A percentile compares a stretch with the other conserved stretches of the same genome.
These are phyloP conservation scores for Mantis religiosa DNA, from an alignment of 2,888 invertebrate genomes.

Conservation along the genomic window DNA sequence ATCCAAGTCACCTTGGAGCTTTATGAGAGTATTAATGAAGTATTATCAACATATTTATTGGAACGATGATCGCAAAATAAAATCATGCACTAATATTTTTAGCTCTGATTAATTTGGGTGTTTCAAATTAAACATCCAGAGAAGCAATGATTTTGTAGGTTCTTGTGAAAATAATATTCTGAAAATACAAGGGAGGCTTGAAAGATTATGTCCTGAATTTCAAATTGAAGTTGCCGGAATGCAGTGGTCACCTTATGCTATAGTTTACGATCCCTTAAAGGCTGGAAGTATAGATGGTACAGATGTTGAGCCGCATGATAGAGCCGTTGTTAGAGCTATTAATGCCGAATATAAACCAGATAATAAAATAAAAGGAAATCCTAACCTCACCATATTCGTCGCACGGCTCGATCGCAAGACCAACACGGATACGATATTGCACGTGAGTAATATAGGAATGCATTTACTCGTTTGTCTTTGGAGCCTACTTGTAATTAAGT, in stretches of 20 bases:
- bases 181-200: too few species aligned
- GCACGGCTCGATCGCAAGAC: conserved; percentile 66
- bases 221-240: neutral
- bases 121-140: too few species aligned
- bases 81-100: too few species aligned
- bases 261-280: conserved; percentile 71
- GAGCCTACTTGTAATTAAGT: too few species aligned
- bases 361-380: conserved; percentile 61
- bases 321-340: conserved; percentile 67
- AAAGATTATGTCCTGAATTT: neutral
- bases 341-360: conserved; percentile 62
- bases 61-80: too few species aligned
- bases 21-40: too few species aligned
- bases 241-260: conserved; percentile 54
- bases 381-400: conserved; percentile 70
- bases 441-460: conserved; percentile 37
- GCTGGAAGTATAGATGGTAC: conserved; percentile 86
- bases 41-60: too few species aligned
- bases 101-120: too few species aligned
- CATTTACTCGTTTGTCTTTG: too few species aligned
- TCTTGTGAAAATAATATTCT: too few species aligned
- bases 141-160: too few species aligned
- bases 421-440: conserved; percentile 53
- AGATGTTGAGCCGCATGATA: conserved; percentile 77
- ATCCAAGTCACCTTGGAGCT: too few species aligned